Base-by-base conservation (phyloP, 2,113 vertebrate genomes). In the Numenius arquata region DNA sequence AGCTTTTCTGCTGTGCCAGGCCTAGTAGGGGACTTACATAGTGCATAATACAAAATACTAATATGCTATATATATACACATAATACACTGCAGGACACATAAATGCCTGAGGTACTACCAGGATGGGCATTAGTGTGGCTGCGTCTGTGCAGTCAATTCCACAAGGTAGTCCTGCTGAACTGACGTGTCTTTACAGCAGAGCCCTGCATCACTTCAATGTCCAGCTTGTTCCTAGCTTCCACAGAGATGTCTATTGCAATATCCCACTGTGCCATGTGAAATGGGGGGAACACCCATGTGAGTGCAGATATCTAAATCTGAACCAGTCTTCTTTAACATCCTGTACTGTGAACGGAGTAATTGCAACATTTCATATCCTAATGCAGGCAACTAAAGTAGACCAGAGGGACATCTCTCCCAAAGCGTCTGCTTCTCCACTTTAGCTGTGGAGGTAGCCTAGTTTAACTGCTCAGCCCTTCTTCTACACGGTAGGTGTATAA, bases 401-500 rank as follows among this genome's bases (percentile, higher is more conserved):
- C 10, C 27, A 81, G 59, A 86, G 16, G 17, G 11, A 12, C 0
- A 0, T 20, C 40, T 8, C 32, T 55, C 43, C 20, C 25, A 26
- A 70, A 58, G n/a, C 16, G 29, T n/a, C 68, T 53, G 9, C 45
- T 78, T 81, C 68, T n/a, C 36, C 47, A 15, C 19, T 1, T 36
- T 5, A 52, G 22, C 55, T 52, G 66, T 6, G 3, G n/a, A 77
- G 10, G 9, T 43, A 75, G 36, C 25, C 56, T 61, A 14, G 36
- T 41, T 48, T 40, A 59, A 45, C 34, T 45, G 30, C 40, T 82
- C 56, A 48, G 40, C 16, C 18, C 12, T 40, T 65, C 61, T 70
- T 61, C 63, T 82, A 19, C 10, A 7, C 0, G 0, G 38, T 4
- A 61, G 8, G 14, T 62, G 30, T 55, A 67, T 58, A 58, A 58